phyloP scores from a whole-genome alignment of 2,888 invertebrate genomes.

The Plusia festucae region DNA sequence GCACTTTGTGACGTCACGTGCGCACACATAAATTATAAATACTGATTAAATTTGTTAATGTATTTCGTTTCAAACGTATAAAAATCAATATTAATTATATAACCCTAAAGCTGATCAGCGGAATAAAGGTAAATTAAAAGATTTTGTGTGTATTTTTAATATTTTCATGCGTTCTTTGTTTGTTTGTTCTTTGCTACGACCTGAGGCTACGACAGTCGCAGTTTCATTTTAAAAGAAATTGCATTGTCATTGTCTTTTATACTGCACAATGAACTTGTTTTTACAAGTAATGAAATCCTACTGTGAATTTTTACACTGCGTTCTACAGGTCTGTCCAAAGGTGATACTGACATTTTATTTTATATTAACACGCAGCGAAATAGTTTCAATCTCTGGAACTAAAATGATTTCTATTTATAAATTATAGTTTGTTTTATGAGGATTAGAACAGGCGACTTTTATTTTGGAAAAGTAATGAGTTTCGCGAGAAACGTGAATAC shows the following conservation, averaged over 20 bases:
- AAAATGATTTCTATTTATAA: no score
- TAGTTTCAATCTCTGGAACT: no score
- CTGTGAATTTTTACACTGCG: background rate
- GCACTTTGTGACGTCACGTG: conserved; percentile 68
- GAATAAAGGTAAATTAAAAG: background rate
- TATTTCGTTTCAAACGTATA: conserved; percentile 18
- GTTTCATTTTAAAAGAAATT: background rate
- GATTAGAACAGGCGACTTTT: no score
- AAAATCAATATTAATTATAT: conserved; percentile 19
- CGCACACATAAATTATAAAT: conserved; percentile 81
- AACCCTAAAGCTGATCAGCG: background rate
- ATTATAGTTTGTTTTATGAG: no score
- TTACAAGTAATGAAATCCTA: background rate
- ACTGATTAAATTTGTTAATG: conserved; percentile 44
- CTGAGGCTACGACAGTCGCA: no score
- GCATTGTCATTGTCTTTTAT: conserved; percentile 1
- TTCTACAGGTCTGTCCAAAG: background rate
- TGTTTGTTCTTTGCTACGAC: no score
- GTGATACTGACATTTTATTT: background rate
- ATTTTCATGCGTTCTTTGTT: background rate
- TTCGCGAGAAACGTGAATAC: no score
- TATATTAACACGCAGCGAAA: no score
- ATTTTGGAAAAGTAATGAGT: no score
- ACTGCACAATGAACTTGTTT: background rate
- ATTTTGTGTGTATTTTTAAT: background rate